These are phyloP conservation scores for Platichthys stellatus DNA, from an alignment of 2,113 vertebrate species.

Conservation along the genomic window DNA sequence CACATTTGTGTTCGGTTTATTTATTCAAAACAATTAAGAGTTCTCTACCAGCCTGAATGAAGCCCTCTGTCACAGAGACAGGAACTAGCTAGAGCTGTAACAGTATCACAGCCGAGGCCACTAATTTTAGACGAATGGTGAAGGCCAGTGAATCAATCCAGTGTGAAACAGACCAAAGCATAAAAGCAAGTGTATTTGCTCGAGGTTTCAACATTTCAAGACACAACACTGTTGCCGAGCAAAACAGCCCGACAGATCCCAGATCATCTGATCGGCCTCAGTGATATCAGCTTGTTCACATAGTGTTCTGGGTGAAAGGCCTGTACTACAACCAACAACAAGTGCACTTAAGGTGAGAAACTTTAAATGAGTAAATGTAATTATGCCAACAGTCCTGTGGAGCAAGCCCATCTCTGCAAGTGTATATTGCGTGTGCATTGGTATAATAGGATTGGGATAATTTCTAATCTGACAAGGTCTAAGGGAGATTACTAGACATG, in stretches of 20 bases:
- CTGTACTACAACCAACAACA: slow-evolving; percentile 43
- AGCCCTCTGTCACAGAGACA: slow-evolving; percentile 13
- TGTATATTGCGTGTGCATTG: slow-evolving; percentile 40
- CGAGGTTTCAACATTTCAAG: slow-evolving; percentile 48
- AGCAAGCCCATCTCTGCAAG: slow-evolving; percentile 28
- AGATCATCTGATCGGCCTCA: slow-evolving; percentile 50
- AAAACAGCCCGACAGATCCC: slow-evolving; percentile 44
- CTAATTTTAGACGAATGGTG: slow-evolving; percentile 25
- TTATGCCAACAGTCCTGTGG: neutral
- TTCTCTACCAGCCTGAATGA: slow-evolving; percentile 28
- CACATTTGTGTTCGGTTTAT: slow-evolving; percentile 24
- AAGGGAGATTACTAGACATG: slow-evolving; percentile 48
- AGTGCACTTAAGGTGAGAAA: slow-evolving; percentile 24
- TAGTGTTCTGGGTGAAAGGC: slow-evolving; percentile 30
- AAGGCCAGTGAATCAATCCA: slow-evolving; percentile 35
- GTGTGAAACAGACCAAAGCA: slow-evolving; percentile 32
- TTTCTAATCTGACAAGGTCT: slow-evolving; percentile 62
- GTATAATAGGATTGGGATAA: slow-evolving; percentile 62
- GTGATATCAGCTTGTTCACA: slow-evolving; percentile 35
- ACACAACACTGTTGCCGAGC: slow-evolving; percentile 21
- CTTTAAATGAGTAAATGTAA: slow-evolving; percentile 15
- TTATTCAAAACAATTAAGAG: slow-evolving; percentile 33
- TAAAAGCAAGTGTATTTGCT: slow-evolving; percentile 32
- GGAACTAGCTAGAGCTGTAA: slow-evolving; percentile 6
- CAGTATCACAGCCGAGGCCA: slow-evolving; percentile 9